phyloP scores from a whole-genome alignment of 2,888 invertebrate species.

The Leptopilina syphax region DNA sequence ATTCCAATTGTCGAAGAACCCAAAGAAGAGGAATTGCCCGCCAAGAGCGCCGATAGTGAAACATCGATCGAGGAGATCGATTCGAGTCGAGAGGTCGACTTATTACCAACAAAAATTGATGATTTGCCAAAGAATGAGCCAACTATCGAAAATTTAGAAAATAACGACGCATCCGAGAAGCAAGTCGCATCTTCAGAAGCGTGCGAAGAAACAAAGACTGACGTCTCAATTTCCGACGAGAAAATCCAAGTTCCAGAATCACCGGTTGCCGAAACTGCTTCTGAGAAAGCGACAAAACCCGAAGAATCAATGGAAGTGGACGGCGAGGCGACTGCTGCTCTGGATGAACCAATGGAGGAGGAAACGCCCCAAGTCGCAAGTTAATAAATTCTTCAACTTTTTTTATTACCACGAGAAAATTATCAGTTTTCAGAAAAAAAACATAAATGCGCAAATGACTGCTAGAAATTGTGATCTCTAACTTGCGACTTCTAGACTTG shows the following conservation, averaged over 20 bases:
- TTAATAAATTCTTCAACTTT: conserved; percentile 51
- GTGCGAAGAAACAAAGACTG: conserved; percentile 40
- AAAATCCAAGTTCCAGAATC: conserved; percentile 54
- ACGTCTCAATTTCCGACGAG: conserved; percentile 33
- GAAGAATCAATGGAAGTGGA: conserved; percentile 74
- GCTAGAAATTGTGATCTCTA: conserved; percentile 25
- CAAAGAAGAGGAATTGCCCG: conserved; percentile 40
- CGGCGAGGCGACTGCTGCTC: conserved; percentile 64
- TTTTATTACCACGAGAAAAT: conserved; percentile 10
- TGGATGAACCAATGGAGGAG: conserved; percentile 74
- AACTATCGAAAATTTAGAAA: conserved; percentile 38
- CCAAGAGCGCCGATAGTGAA: neutral
- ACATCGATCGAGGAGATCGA: conserved; percentile 16
- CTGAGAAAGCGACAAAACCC: conserved; percentile 51
- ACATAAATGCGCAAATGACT: conserved; percentile 23
- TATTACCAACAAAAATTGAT: neutral
- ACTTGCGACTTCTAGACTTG: conserved; percentile 28
- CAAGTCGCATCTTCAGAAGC: neutral
- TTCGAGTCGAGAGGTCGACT: neutral
- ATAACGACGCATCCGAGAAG: conserved; percentile 45
- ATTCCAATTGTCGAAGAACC: conserved; percentile 58
- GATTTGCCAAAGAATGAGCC: conserved; percentile 31
- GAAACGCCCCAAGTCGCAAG: conserved; percentile 68
- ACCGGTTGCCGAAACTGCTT: conserved; percentile 40
- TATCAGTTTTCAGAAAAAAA: conserved; percentile 12